Evolutionary conservation across 1,140 invertebrate genomes (phyloP), one percentile per base, ranked within the genome.

Genomic region (Caenorhabditis latens): DNA sequence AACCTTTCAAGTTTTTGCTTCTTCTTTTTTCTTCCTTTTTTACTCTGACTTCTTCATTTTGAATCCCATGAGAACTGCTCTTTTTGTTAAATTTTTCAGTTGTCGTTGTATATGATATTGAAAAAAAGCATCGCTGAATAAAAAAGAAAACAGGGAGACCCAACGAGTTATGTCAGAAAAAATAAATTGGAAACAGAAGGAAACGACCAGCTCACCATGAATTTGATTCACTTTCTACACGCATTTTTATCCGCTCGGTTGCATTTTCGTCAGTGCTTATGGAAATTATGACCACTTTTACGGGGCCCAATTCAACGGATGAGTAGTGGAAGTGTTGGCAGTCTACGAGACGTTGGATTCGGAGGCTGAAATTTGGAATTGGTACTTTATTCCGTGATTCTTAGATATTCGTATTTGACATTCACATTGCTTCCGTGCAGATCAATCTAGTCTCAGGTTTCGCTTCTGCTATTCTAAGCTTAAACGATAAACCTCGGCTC

Each of bases 271-370:
- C 55, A 21, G 55, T 61, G 40, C 61, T 65, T 58, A 84, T 65
- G 9, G 83, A 40, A 16, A 57, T 63, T 40, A 87, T 71, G 53
- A 42, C 50, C 11, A 89, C 84, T 42, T 75, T 53, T 9, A 90
- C 86, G 9, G 89, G 89, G 2, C 89, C 89, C 40, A 90, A n/a
- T 65, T 90, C 89, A 32, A 90, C 89, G 3, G 86, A 48, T 50
- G 84, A 55, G 57, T 88, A 90, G 46, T 90, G 89, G 53, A 90
- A 90, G 43, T 90, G 89, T 21, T 84, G 75, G 21, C 88, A 90
- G 16, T 88, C 89, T 4, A 65, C 82, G 6, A 89, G 83, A 16
- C 86, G 50, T 63, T 86, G 86, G 13, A 86, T 86, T 3, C 86
- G 71, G 24, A 79, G 71, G 13, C 71, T 79, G 71, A 50, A 79